Base-by-base conservation (phyloP, 2,888 invertebrate species). In the Heterodera filipjevi region DNA sequence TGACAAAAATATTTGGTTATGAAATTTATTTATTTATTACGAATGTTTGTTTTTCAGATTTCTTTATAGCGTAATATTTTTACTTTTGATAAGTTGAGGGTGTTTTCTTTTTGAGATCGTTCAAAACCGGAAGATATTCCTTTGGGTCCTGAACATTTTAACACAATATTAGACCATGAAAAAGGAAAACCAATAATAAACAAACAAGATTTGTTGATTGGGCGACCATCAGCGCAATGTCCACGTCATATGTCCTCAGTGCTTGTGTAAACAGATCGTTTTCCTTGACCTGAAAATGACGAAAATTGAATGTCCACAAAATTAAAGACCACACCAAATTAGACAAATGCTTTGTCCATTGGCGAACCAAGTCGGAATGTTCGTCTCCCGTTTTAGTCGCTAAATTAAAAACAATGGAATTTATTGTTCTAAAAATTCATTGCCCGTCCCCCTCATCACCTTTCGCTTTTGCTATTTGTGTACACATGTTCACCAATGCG, bases 181-280 rank as follows among this genome's bases (percentile, higher is more conserved):
- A n/a, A n/a, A n/a, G n/a, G n/a, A 66, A 77, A 77, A 27, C 5
- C 3, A 59, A 53, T 3, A 76, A 76, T n/a, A 73, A 73, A 39
- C 22, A 16, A 39, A 79, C 85, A 46, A 82, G 80, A 44, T 85
- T 83, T 8, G 84, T 81, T 0, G 83, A 82, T 76, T 86, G 84
- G 10, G 82, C 85, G 32, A 85, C 84, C 76, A 84, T 81, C 35
- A 84, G 81, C 16, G 85, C 85, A 49, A 87, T 76, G 14, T 82
- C 76, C 70, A 87, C 68, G 73, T 87, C 87, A 71, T 87, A 87
- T 5, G 87, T 87, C 22, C 84, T 82, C 14, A 87, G 81, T 19
- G 86, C 85, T 27, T 84, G 83, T 39, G 84, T 81, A 81, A 86
- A 87, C 27, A 87, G 84, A 32, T 74, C 77, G 66, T 82, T 81